Evolutionary conservation across 2,113 vertebrate genomes (phyloP).

Genomic region (Tragelaphus imberbis): DNA sequence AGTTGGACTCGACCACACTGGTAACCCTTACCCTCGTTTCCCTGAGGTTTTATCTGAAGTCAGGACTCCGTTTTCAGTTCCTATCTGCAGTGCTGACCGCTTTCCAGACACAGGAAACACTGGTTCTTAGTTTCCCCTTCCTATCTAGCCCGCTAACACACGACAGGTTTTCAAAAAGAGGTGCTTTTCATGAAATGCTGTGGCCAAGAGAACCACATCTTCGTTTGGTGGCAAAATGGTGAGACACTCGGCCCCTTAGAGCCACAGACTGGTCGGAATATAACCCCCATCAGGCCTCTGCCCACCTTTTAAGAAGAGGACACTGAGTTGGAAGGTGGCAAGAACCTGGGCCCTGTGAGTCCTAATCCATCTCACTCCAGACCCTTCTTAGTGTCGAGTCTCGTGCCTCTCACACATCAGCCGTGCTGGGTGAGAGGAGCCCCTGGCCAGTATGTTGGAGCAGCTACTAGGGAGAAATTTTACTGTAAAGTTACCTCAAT

Average conservation of each 20-base stretch:
- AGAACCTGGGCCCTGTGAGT: neutral
- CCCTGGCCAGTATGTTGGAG: neutral
- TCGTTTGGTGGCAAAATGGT: neutral
- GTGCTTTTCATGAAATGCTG: neutral
- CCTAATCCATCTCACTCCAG: rapidly evolving
- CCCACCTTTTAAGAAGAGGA: neutral
- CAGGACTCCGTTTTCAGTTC: neutral
- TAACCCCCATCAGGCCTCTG: neutral
- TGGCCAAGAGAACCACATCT: neutral
- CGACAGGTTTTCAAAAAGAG: neutral
- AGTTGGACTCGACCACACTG: neutral
- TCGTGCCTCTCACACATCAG: neutral
- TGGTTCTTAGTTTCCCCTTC: neutral
- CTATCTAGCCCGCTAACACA: neutral
- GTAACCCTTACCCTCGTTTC: neutral
- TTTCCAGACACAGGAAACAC: neutral
- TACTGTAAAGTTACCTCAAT: neutral
- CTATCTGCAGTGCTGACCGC: neutral
- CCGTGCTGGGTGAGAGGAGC: neutral
- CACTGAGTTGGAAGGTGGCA: neutral
- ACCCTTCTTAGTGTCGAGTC: rapidly evolving
- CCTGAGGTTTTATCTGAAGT: neutral
- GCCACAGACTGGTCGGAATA: neutral
- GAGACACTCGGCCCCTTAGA: neutral
- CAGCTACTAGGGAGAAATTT: neutral